Evolutionary conservation across 2,888 invertebrate genomes (phyloP).

Genomic region (Branchellion lobata): DNA sequence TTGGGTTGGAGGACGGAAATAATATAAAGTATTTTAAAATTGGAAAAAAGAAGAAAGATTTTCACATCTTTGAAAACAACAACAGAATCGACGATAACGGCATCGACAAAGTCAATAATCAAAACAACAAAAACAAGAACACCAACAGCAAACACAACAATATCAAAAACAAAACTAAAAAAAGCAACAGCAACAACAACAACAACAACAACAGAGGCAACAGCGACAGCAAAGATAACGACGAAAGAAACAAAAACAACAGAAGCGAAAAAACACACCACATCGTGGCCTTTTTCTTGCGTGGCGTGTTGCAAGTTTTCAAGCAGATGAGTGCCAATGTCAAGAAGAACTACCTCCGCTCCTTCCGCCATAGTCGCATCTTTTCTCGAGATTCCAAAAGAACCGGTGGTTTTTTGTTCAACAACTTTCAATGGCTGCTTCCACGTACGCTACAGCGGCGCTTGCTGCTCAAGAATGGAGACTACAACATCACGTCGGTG

Average conservation of each 20-base stretch:
- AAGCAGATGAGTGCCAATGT: background rate
- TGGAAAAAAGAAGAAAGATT: too few relatives aligned
- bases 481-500: slow-evolving; percentile 92
- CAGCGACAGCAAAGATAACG: too few relatives aligned
- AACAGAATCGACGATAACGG: too few relatives aligned
- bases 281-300: background rate
- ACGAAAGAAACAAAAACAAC: background rate
- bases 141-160: too few relatives aligned
- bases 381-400: background rate
- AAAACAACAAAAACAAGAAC: too few relatives aligned
- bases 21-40: background rate
- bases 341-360: background rate
- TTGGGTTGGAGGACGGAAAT: too few relatives aligned
- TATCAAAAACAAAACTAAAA: too few relatives aligned
- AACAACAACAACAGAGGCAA: too few relatives aligned
- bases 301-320: background rate
- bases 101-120: too few relatives aligned
- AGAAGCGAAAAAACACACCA: background rate
- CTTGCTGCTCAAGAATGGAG: slow-evolving; percentile 94
- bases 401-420: background rate
- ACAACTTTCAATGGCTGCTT: slow-evolving; percentile 46
- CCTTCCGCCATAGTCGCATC: background rate
- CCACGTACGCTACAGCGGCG: slow-evolving; percentile 63
- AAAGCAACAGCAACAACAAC: too few relatives aligned
- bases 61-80: too few relatives aligned